phyloP scores from a whole-genome alignment of 2,113 vertebrate genomes.

The Megaceryle maxima region DNA sequence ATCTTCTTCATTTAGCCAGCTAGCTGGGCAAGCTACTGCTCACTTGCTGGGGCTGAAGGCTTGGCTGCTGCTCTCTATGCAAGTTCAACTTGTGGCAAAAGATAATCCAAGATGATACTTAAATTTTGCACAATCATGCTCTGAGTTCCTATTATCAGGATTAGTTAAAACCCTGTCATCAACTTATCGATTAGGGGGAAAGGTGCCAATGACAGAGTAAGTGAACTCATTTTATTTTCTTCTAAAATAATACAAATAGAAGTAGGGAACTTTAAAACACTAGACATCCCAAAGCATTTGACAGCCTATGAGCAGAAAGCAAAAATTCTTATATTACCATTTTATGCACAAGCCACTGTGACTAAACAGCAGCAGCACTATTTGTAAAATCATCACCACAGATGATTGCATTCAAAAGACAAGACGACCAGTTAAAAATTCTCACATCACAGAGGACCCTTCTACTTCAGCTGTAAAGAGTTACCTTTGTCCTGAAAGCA shows the following conservation, averaged over 20 bases:
- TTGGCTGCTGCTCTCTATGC: not conserved
- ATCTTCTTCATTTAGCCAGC: not conserved
- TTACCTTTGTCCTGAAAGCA: not conserved
- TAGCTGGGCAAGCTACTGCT: not conserved
- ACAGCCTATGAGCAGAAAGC: not conserved
- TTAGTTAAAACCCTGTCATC: not conserved
- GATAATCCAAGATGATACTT: rapidly evolving
- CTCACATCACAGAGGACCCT: not conserved
- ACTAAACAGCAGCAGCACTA: not conserved
- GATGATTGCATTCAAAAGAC: not conserved
- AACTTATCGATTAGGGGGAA: not conserved
- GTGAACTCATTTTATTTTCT: not conserved
- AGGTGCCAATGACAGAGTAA: not conserved
- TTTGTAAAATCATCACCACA: not conserved
- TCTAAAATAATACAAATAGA: not conserved
- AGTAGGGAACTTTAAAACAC: not conserved
- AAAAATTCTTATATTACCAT: not conserved
- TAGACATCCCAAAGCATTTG: not conserved
- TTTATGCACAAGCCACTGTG: not conserved
- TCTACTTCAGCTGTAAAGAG: not conserved
- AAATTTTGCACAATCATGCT: not conserved
- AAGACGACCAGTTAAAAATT: not conserved
- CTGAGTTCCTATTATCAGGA: not conserved
- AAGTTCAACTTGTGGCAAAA: not conserved
- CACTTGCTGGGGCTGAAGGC: not conserved